These are phyloP conservation scores for Monarcha castaneiventris DNA, from an alignment of 2,113 vertebrate genomes.

Conservation along the genomic window DNA sequence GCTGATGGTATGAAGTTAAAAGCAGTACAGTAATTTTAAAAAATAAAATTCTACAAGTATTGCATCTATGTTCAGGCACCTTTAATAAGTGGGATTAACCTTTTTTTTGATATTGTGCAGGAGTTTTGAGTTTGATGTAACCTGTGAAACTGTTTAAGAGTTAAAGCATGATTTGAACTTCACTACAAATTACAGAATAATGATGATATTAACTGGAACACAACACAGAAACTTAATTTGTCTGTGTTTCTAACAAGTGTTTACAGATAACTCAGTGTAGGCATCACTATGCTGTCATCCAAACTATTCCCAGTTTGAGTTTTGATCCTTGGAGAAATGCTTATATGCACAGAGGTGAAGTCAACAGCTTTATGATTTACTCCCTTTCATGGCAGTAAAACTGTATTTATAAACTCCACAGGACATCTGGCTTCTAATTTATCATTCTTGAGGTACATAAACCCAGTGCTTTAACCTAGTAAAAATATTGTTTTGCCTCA, in stretches of 20 bases:
- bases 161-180: background rate
- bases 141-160: background rate
- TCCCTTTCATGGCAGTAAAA: background rate
- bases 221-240: background rate
- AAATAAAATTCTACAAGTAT: background rate
- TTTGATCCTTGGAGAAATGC: background rate
- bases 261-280: background rate
- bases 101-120: background rate
- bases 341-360: background rate
- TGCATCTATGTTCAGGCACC: background rate
- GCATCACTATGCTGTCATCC: background rate
- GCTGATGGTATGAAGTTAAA: background rate
- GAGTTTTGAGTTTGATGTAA: background rate
- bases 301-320: background rate
- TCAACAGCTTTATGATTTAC: background rate
- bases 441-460: background rate
- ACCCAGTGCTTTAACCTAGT: background rate
- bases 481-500: background rate
- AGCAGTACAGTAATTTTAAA: background rate
- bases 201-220: background rate
- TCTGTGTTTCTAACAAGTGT: background rate
- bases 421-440: background rate
- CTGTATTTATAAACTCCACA: background rate
- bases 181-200: background rate
- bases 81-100: background rate